Evolutionary conservation across 2,888 invertebrate genomes (phyloP), one percentile per base, ranked within the genome.

Genomic region (Invenusta paracnida): DNA sequence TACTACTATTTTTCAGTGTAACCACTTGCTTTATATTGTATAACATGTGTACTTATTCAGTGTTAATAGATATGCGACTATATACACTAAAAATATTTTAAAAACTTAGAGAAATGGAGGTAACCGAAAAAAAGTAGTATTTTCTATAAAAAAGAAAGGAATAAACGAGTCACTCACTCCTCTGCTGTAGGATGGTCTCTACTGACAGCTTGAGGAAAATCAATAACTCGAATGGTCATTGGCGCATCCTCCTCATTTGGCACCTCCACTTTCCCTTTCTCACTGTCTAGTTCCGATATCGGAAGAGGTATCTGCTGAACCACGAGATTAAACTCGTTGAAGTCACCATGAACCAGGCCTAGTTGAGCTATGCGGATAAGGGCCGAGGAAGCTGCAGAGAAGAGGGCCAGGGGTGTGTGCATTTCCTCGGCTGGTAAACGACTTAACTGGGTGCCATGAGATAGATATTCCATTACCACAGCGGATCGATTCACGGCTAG

Each of bases 141-240:
- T n/a, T n/a, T n/a, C n/a, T n/a, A n/a, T n/a, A n/a, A n/a, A n/a
- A n/a, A n/a, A n/a, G n/a, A n/a, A n/a, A n/a, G n/a, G n/a, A n/a
- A n/a, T n/a, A n/a, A 23, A 79, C 2, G 79, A 5, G n/a, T 11
- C 5, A 29, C 30, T 85, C 79, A 96, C 94, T 94, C 92, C 93
- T 93, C 94, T 81, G 98, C 98, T 92, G 99, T 97, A 66, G 93
- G 90, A 92, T 99, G 98, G 29, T 95, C 94, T 0, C 95, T 97
- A 1, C 98, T 97, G 85, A 99, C 94, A 98, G 99, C 99, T 93
- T 99, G 99, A 0, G 99, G 99, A 91, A 99, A 99, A 93, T 99
- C 99, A 87, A 98, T 98, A 88, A 99, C 79, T 81, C 85, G 2
- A 29, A 85, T 30, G 1, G 30, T 85, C 30, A 84, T 67, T 1